Evolutionary conservation across 2,888 invertebrate species (phyloP).

Genomic region (Hyalella azteca): DNA sequence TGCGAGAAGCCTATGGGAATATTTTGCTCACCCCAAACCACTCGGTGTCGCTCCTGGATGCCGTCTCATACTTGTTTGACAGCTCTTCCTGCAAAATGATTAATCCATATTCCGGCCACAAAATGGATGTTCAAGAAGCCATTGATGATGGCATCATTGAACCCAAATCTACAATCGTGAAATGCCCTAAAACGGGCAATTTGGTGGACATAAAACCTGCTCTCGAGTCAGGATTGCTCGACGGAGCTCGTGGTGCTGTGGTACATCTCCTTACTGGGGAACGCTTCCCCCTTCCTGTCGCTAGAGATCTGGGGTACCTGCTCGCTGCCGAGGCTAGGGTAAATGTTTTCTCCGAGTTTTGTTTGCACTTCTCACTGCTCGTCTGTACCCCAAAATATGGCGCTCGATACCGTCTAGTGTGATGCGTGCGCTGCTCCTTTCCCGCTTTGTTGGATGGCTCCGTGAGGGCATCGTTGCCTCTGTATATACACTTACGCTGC

Average conservation of each 20-base stretch:
- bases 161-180: slow-evolving; percentile 54
- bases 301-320: slow-evolving; percentile 83
- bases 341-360: slow-evolving; percentile 65
- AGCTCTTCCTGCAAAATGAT: slow-evolving; percentile 24
- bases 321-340: slow-evolving; percentile 92
- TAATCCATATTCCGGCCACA: slow-evolving; percentile 73
- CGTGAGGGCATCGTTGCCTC: not conserved
- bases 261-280: slow-evolving; percentile 42
- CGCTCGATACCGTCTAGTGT: slow-evolving; percentile 29
- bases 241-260: slow-evolving; percentile 51
- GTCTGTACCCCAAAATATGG: slow-evolving; percentile 30
- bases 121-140: slow-evolving; percentile 73
- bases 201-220: slow-evolving; percentile 52
- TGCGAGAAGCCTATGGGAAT: slow-evolving; percentile 10
- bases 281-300: slow-evolving; percentile 69
- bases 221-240: slow-evolving; percentile 50
- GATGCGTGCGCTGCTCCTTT: not conserved
- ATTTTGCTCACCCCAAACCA: slow-evolving; percentile 11
- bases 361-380: slow-evolving; percentile 34
- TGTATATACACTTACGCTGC: slow-evolving; percentile 36
- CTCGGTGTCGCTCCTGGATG: slow-evolving; percentile 25
- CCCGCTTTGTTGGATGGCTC: slow-evolving; percentile 36
- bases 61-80: slow-evolving; percentile 16
- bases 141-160: slow-evolving; percentile 75
- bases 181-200: slow-evolving; percentile 53